Percentiles rank a stretch among this genome's conserved stretches.
phyloP scores from a whole-genome alignment of 2,113 vertebrate species.

The Cisticola juncidis region DNA sequence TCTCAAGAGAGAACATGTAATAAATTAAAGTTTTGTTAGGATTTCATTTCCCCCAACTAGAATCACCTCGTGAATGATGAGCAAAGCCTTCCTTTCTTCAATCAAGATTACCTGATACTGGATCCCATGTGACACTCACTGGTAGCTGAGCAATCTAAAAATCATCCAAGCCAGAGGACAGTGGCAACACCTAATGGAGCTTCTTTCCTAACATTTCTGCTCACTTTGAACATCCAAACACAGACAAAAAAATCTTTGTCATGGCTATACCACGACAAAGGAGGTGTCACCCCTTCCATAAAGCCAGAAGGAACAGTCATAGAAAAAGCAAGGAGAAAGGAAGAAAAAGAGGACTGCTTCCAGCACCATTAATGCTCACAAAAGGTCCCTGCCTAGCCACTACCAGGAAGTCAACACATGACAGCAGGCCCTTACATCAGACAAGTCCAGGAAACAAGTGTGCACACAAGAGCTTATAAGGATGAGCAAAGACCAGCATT shows the following conservation, averaged over 20 bases:
- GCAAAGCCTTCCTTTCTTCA: constrained; percentile 30
- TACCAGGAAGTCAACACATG: background rate
- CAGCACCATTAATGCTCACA: background rate
- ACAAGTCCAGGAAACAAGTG: background rate
- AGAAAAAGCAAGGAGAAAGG: background rate
- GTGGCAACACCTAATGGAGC: background rate
- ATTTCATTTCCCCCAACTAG: background rate
- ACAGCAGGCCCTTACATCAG: background rate
- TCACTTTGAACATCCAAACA: background rate
- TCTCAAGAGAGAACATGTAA: background rate
- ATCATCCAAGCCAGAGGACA: accelerated
- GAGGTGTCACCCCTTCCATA: background rate
- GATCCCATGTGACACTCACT: background rate
- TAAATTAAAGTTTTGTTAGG: background rate
- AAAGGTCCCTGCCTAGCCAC: background rate
- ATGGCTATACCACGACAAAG: background rate
- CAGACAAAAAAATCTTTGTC: background rate
- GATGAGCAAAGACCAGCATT: background rate
- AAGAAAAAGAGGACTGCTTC: background rate
- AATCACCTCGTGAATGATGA: background rate
- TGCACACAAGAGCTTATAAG: background rate
- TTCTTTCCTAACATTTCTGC: background rate
- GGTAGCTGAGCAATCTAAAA: accelerated
- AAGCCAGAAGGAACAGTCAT: background rate
- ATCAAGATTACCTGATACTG: constrained; percentile 3